phyloP scores from a whole-genome alignment of 2,888 invertebrate genomes.

The Cantharis rufa region DNA sequence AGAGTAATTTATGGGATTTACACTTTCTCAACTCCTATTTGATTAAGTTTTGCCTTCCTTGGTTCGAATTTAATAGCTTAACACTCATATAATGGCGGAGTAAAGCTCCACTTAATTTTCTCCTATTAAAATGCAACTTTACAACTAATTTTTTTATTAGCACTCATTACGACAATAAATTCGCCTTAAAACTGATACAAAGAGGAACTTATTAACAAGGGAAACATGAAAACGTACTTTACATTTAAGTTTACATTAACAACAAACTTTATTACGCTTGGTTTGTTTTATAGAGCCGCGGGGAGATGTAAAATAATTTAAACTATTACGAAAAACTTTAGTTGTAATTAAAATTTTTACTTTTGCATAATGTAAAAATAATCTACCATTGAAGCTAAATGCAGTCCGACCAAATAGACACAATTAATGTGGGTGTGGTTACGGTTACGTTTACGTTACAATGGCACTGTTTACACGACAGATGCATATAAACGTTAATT shows the following conservation, averaged over 20 bases:
- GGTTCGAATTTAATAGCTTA: constrained; percentile 11
- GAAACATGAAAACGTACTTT: background rate
- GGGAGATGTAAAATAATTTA: background rate
- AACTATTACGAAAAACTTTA: background rate
- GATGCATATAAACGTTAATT: too few species aligned
- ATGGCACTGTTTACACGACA: too few species aligned
- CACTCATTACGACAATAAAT: background rate
- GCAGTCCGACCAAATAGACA: background rate
- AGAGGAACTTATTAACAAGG: background rate
- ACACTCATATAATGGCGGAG: constrained; percentile 3
- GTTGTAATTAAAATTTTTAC: background rate
- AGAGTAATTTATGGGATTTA: constrained; percentile 18
- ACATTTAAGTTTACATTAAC: background rate
- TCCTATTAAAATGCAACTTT: background rate
- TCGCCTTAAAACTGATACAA: background rate
- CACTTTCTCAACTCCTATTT: constrained; percentile 5
- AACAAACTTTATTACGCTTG: background rate
- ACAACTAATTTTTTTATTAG: background rate
- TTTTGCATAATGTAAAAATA: background rate
- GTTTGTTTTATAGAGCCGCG: background rate
- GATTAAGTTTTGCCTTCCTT: constrained; percentile 11
- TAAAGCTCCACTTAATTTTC: background rate
- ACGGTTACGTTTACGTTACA: too few species aligned
- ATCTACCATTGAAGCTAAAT: background rate
- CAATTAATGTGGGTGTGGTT: background rate